Percentiles rank a stretch among this genome's conserved stretches.
phyloP scores from a whole-genome alignment of 2,113 vertebrate genomes.

The Lepus americanus region DNA sequence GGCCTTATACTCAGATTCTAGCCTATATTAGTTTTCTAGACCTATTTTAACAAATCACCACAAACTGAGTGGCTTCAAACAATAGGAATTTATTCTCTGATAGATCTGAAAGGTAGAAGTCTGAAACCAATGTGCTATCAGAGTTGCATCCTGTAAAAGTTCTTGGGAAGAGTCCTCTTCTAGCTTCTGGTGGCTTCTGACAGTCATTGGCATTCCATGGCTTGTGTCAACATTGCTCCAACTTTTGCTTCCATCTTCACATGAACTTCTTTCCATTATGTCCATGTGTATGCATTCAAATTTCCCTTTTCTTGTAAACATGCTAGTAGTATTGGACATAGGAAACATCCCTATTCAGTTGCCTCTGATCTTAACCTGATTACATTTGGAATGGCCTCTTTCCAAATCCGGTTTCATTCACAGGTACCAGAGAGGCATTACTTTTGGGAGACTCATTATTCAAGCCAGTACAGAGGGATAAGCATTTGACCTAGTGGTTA shows the following conservation, averaged over 20 bases:
- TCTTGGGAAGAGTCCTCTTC: not conserved
- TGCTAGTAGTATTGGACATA: not conserved
- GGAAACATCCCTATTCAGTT: not conserved
- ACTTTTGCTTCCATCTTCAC: not conserved
- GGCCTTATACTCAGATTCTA: not conserved
- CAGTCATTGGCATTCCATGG: not conserved
- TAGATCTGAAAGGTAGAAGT: not conserved
- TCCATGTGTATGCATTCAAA: not conserved
- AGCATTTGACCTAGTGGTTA: no score
- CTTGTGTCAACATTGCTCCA: not conserved
- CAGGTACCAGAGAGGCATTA: not conserved
- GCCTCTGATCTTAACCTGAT: not conserved
- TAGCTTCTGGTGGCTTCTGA: not conserved
- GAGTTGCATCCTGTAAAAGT: not conserved
- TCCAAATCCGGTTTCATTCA: constrained; percentile 8
- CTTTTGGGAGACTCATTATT: not conserved
- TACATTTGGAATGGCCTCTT: not conserved
- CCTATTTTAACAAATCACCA: not conserved
- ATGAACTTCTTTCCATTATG: not conserved
- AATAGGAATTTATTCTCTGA: not conserved
- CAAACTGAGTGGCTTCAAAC: not conserved
- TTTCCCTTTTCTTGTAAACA: not conserved
- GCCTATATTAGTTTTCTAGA: not conserved
- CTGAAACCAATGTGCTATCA: not conserved
- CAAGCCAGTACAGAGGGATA: not conserved